Percentiles rank a stretch among this genome's conserved stretches.
Evolutionary conservation across 1,140 invertebrate genomes (phyloP).

Genomic region (Coelopa frigida): DNA sequence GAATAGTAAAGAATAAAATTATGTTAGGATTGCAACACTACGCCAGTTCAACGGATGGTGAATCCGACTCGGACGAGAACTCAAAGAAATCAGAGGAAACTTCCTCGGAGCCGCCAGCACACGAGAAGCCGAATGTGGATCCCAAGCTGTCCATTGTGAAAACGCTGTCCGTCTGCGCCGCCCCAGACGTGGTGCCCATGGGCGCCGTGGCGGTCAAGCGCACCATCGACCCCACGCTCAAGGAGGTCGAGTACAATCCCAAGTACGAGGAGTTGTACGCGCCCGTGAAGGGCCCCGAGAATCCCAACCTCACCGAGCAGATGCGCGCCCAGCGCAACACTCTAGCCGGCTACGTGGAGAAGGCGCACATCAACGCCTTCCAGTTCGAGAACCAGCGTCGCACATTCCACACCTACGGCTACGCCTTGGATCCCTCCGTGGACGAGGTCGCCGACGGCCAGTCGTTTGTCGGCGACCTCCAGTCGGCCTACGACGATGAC

Average conservation of each 20-base stretch:
- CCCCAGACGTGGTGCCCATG: conserved; percentile 69
- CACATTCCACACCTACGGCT: conserved; percentile 93
- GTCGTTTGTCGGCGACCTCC: conserved; percentile 59
- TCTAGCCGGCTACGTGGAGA: conserved; percentile 89
- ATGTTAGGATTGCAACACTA: conserved; percentile 37
- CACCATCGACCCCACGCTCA: conserved; percentile 63
- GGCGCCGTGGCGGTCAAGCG: conserved; percentile 51
- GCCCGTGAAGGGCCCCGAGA: conserved; percentile 82
- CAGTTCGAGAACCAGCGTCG: conserved; percentile 97
- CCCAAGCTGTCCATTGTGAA: conserved; percentile 46
- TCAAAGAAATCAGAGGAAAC: neutral
- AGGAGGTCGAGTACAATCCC: conserved; percentile 86
- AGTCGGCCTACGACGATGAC: conserved; percentile 55
- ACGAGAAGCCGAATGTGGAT: conserved; percentile 47
- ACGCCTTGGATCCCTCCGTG: conserved; percentile 88
- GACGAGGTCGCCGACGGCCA: conserved; percentile 58
- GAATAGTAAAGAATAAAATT: too few species aligned
- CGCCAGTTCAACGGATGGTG: conserved; percentile 32
- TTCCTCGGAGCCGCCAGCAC: conserved; percentile 37
- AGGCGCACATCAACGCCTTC: conserved; percentile 92
- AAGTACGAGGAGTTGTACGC: conserved; percentile 92
- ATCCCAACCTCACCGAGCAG: conserved; percentile 86
- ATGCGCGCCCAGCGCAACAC: conserved; percentile 83
- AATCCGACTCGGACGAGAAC: conserved; percentile 21
- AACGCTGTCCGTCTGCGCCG: conserved; percentile 63